These are phyloP conservation scores for Gadus chalcogrammus DNA, from an alignment of 2,113 vertebrate species.

Conservation along the genomic window DNA sequence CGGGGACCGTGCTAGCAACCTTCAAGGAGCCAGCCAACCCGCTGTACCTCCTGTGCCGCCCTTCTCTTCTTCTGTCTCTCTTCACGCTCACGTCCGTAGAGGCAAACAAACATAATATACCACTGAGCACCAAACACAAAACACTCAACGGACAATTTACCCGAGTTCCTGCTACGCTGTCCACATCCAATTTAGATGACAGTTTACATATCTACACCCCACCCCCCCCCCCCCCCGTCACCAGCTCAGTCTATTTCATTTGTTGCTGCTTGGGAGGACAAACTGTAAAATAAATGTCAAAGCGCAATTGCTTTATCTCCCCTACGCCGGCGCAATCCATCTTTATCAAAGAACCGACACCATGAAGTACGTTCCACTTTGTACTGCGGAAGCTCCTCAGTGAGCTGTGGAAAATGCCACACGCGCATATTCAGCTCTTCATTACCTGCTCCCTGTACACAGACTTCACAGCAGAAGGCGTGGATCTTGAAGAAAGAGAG, in stretches of 20 bases:
- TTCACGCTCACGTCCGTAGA: no score
- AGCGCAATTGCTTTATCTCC: conserved; percentile 27
- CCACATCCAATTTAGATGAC: no score
- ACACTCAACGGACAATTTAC: not conserved
- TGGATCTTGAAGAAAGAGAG: conserved; percentile 31
- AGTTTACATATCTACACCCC: not conserved
- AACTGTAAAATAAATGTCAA: conserved; percentile 51
- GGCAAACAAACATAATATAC: no score
- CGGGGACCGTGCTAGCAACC: no score
- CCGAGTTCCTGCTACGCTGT: no score
- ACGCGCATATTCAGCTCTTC: conserved; percentile 46
- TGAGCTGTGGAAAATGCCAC: conserved; percentile 45
- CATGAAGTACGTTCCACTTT: conserved; percentile 18
- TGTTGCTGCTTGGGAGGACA: conserved; percentile 4
- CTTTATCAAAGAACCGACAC: conserved; percentile 43
- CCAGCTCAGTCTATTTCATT: conserved; percentile 9
- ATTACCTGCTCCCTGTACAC: conserved; percentile 38
- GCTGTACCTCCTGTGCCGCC: no score
- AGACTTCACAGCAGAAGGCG: conserved; percentile 32
- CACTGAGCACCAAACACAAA: no score
- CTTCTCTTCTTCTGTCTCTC: no score
- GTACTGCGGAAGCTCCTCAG: conserved; percentile 38
- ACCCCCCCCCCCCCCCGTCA: no score
- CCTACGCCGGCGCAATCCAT: conserved; percentile 30
- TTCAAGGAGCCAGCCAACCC: no score